Percentiles rank a stretch among this genome's conserved stretches.
phyloP scores from a whole-genome alignment of 2,888 invertebrate genomes.

The Drosophila formosana region DNA sequence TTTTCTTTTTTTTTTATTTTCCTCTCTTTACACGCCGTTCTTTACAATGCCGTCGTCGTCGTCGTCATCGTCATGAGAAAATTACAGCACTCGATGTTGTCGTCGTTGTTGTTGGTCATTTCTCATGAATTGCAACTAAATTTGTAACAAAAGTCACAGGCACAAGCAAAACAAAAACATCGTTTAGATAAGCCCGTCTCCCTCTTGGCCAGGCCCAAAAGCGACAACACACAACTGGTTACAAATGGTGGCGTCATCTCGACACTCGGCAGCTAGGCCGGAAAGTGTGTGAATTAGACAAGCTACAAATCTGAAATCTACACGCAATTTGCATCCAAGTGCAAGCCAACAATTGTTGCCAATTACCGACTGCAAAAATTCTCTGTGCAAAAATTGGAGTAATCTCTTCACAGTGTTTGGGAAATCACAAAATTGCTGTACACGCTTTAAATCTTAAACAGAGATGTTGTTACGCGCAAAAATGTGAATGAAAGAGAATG shows the following conservation, averaged over 20 bases:
- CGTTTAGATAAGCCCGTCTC: slow-evolving; percentile 22
- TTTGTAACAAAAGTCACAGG: slow-evolving; percentile 66
- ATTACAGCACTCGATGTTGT: slow-evolving; percentile 68
- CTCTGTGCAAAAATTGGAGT: background rate
- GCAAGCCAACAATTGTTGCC: slow-evolving; percentile 7
- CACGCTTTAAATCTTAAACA: background rate
- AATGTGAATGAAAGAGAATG: background rate
- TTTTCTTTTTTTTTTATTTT: slow-evolving; percentile 10
- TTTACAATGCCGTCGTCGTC: slow-evolving; percentile 23
- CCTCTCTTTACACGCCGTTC: slow-evolving; percentile 2
- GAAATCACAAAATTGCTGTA: background rate
- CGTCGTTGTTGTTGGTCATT: slow-evolving; percentile 38
- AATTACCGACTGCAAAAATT: background rate
- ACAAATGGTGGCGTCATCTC: slow-evolving; percentile 46
- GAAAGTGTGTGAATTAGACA: slow-evolving; percentile 39
- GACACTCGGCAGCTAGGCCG: slow-evolving; percentile 18
- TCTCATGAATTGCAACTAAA: slow-evolving; percentile 77
- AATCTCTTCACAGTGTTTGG: background rate
- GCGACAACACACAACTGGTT: slow-evolving; percentile 39
- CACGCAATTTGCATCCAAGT: slow-evolving; percentile 25
- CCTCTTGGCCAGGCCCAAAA: slow-evolving; percentile 16
- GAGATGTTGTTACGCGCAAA: background rate
- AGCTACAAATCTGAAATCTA: slow-evolving; percentile 9
- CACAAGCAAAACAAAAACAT: slow-evolving; percentile 35
- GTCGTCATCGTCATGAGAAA: slow-evolving; percentile 61